Evolutionary conservation across 2,888 invertebrate species (phyloP), one percentile per base, ranked within the genome.

Genomic region (Pediacus dermestoides): DNA sequence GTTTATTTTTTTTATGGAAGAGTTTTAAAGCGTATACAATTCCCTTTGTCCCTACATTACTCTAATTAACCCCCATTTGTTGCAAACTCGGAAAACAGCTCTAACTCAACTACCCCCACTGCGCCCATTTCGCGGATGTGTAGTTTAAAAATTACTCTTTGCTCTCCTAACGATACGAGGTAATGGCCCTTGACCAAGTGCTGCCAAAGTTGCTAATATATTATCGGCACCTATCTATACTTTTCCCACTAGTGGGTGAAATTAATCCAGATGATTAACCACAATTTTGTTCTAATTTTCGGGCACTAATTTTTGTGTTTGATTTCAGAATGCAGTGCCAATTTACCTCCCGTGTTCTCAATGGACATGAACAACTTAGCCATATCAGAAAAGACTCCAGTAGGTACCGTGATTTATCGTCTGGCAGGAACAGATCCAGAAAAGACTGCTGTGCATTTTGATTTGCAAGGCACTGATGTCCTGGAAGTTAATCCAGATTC

Each of bases 381-480:
- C 3, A 69, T 93, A 9, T 78, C 82, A 3, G 92, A 93, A 71
- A 82, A 80, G 60, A 86, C 85, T 4, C 77, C 83, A 2, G 82
- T 90, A 3, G 90, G 90, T 0, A 75, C 80, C 3, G 72, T 82
- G 2, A 84, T 92, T n/a, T 88, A 84, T 69, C 82, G 72, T 8
- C 71, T 92, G 34, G 79, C 83, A 60, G 90, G 87, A 4, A 75
- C 77, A 22, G 90, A 92, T 73, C 90, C 91, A 0, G 90, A 91
- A 63, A 82, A 82, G 28, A 77, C 84, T 16, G 77, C 80, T 22
- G 79, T 88, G 41, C 76, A 77, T 55, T 80, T 74, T 64, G 83
- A 84, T 33, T 74, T 88, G 39, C 78, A 82, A 44, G 88, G 89
- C 14, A 89, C 90, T 2, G 88, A 91, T 66, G 79, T 84, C 60